phyloP scores from a whole-genome alignment of 2,888 invertebrate species.

The Mayetiola destructor region DNA sequence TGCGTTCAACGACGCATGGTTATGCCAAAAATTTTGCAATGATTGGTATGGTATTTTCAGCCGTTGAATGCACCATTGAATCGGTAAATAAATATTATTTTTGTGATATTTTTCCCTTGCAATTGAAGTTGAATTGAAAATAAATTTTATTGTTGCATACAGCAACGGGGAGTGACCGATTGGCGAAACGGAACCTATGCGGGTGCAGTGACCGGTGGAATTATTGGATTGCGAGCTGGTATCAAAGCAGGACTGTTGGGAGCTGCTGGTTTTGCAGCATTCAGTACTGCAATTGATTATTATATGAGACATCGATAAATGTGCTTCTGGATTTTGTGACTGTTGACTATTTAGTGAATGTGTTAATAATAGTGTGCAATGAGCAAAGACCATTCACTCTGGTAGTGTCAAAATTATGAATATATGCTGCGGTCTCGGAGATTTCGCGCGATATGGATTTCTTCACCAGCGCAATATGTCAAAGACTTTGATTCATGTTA shows the following conservation, averaged over 20 bases:
- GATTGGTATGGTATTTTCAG: conserved; percentile 86
- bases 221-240: conserved; percentile 76
- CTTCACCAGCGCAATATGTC: too few species aligned
- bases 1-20: conserved; percentile 77
- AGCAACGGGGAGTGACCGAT: conserved; percentile 81
- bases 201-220: conserved; percentile 84
- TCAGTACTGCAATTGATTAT: conserved; percentile 93
- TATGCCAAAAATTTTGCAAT: conserved; percentile 98
- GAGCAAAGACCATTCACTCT: too few species aligned
- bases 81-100: conserved; percentile 43
- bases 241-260: conserved; percentile 85
- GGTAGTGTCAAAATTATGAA: too few species aligned
- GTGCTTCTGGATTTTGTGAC: too few species aligned
- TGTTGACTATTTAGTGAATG: too few species aligned
- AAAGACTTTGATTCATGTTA: too few species aligned
- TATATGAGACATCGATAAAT: conserved; percentile 54
- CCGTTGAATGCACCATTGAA: conserved; percentile 89
- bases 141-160: conserved; percentile 19
- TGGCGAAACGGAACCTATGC: conserved; percentile 95
- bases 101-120: not conserved
- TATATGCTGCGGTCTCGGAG: too few species aligned
- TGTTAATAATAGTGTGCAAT: too few species aligned
- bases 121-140: not conserved
- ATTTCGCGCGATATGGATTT: too few species aligned
- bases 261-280: conserved; percentile 93